These are phyloP conservation scores for Chelonus formosanus DNA, from an alignment of 2,888 invertebrate species.

Conservation along the genomic window DNA sequence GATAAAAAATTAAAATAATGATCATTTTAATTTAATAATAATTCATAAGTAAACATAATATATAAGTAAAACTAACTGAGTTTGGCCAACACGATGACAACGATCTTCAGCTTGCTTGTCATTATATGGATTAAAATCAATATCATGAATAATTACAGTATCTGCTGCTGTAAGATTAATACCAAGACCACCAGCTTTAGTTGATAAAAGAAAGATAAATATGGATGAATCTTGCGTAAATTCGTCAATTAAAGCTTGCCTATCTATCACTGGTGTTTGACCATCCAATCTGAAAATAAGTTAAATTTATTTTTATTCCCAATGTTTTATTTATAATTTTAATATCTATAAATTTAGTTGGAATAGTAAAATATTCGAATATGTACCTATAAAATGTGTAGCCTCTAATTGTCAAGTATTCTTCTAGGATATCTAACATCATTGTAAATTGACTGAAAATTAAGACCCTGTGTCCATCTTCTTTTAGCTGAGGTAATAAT, in stretches of 20 bases:
- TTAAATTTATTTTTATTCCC: neutral
- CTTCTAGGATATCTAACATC: conserved; percentile 92
- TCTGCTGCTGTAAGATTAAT: conserved; percentile 95
- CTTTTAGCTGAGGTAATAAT: conserved; percentile 78
- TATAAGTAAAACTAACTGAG: conserved; percentile 57
- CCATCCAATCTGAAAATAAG: conserved; percentile 79
- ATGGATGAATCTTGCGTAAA: conserved; percentile 82
- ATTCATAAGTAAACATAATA: no score
- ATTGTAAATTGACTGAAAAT: conserved; percentile 97
- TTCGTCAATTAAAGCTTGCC: conserved; percentile 90
- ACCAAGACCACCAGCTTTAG: conserved; percentile 94
- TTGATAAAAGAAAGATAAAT: conserved; percentile 91
- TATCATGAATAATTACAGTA: conserved; percentile 95
- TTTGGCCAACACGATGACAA: conserved; percentile 74
- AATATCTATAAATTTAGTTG: neutral
- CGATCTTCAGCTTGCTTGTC: conserved; percentile 97
- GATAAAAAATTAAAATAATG: neutral
- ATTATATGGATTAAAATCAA: conserved; percentile 98
- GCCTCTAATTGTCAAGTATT: conserved; percentile 79
- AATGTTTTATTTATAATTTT: neutral
- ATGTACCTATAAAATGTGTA: conserved; percentile 73
- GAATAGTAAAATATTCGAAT: neutral
- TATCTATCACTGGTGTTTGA: conserved; percentile 83
- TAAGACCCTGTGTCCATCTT: conserved; percentile 82
- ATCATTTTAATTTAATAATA: no score